Evolutionary conservation across 2,113 vertebrate genomes (phyloP).

Genomic region (Jacana jacana): DNA sequence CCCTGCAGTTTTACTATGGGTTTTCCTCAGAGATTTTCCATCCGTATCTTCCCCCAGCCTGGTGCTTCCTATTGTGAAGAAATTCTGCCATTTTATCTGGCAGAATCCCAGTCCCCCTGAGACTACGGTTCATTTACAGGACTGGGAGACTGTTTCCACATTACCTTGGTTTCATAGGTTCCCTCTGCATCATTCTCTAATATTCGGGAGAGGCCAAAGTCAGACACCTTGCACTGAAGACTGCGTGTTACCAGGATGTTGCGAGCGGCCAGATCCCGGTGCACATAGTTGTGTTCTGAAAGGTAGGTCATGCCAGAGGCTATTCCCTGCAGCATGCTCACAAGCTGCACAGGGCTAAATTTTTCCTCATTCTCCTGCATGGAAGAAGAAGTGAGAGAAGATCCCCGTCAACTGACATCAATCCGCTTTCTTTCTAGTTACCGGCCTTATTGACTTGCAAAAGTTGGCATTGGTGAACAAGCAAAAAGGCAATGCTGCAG

Average conservation of each 20-base stretch:
- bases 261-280: constrained; percentile 79
- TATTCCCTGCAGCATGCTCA: constrained; percentile 80
- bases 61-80: not conserved
- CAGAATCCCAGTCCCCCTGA: not conserved
- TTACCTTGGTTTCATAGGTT: constrained; percentile 81
- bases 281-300: constrained; percentile 76
- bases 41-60: not conserved
- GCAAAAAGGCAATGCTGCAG: not conserved
- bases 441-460: not conserved
- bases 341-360: constrained; percentile 75
- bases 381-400: not conserved
- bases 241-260: constrained; percentile 78
- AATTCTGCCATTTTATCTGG: not conserved
- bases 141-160: not conserved
- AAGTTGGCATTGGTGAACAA: not conserved
- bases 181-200: constrained; percentile 74
- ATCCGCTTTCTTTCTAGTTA: not conserved
- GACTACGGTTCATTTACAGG: not conserved
- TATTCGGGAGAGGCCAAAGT: constrained; percentile 77
- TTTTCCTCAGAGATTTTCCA: not conserved
- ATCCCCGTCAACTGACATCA: not conserved
- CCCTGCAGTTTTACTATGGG: not conserved
- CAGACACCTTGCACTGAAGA: constrained; percentile 80
- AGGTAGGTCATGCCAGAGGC: constrained; percentile 83
- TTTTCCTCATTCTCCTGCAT: constrained; percentile 76